Evolutionary conservation across 2,888 invertebrate genomes (phyloP).

Genomic region (Leptopilina syphax): DNA sequence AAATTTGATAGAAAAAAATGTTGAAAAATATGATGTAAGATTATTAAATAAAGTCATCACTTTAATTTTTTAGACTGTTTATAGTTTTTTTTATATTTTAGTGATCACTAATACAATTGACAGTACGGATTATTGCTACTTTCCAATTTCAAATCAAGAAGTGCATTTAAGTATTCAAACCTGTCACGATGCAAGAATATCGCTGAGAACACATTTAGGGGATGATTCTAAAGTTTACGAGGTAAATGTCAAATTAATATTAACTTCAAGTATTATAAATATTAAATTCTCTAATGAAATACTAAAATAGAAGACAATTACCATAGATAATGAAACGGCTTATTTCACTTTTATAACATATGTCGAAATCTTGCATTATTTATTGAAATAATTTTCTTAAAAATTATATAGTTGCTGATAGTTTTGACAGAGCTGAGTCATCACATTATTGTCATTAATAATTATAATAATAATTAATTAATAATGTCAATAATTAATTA

Average conservation of each 20-base stretch:
- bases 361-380: too few relatives aligned
- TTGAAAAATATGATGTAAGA: neutral
- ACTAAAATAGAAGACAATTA: too few relatives aligned
- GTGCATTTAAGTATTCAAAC: slow-evolving; percentile 61
- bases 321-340: too few relatives aligned
- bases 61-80: neutral
- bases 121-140: slow-evolving; percentile 64
- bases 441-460: too few relatives aligned
- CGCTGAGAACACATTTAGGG: slow-evolving; percentile 64
- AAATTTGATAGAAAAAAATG: neutral
- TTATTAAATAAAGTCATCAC: neutral
- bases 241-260: slow-evolving; percentile 51
- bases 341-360: too few relatives aligned
- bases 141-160: slow-evolving; percentile 62
- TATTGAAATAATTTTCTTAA: too few relatives aligned
- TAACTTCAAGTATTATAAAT: neutral
- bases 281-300: neutral
- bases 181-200: slow-evolving; percentile 65
- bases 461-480: neutral
- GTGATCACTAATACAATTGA: slow-evolving; percentile 63
- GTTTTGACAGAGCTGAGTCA: too few relatives aligned
- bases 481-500: neutral
- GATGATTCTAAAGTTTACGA: slow-evolving; percentile 66
- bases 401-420: too few relatives aligned
- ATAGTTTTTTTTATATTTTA: slow-evolving; percentile 44